Evolutionary conservation across 53 echinoderm and acorn worm species (phyloP), one percentile per base, ranked within the genome.

Genomic region (Holothuria leucospilota): DNA sequence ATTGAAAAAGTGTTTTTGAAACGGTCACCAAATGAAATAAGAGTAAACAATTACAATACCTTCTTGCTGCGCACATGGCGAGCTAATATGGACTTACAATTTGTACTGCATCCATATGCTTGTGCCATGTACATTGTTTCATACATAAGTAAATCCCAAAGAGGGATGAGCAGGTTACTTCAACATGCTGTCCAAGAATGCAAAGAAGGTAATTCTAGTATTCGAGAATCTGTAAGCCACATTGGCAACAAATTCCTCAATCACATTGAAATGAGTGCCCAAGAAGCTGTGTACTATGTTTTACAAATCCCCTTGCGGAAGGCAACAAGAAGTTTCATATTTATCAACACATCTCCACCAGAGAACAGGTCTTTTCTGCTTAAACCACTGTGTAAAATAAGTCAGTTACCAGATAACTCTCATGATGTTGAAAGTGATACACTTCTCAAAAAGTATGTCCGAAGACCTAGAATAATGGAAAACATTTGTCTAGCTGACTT

Each of bases 1-100:
- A 68, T 23, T 39, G 39, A 62, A 34, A 83, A 83, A 62, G 84
- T 83, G 29, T 83, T 83, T 51, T 20, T 83, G 49, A 83, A 83
- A 83, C 67, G 84, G 9, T 41, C 40, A 26, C 84, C 84, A 83
- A 39, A 39, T 39, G 63, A 40, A 63, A 68, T 66, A n/a, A 62
- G 84, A 39, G 67, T 83, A 21, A 82, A 82, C 64, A 65, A 20
- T 21, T 82, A 38, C 63, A 82, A 82, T 34, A 49, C 49, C 49
- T 49, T 49, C 49, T 49, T 82, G 40, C 63, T 82, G 62, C 62
- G 40, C 62, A 64, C 82, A 20, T 71, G 72, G 72, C 29, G 39
- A 71, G 72, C 72, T 29, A 71, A 71, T 71, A 30, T 71, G 38
- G 72, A 71, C 10, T 34, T 71, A 14, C 72, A 71, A 8, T 71